Evolutionary conservation across 2,797 vertebrate species (phyloP).

Genomic region (Macropodus opercularis): DNA sequence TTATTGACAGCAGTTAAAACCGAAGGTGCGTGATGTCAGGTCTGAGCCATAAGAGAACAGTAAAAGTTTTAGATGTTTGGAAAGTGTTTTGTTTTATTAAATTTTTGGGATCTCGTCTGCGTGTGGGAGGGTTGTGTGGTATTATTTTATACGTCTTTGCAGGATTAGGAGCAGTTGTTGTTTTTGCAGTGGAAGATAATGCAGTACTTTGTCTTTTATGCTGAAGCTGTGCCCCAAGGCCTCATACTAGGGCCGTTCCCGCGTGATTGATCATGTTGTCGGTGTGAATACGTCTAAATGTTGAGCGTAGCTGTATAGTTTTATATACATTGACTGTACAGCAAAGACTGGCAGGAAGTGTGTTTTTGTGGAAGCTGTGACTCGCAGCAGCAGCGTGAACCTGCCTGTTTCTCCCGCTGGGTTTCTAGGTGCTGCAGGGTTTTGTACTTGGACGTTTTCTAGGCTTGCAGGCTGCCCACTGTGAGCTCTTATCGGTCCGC

Average conservation of each 20-base stretch:
- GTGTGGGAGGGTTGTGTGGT: conserved; percentile 10
- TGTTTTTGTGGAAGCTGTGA: no score
- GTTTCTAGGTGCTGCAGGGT: not conserved
- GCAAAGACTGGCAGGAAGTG: not conserved
- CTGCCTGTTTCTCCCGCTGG: not conserved
- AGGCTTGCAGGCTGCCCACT: conserved; percentile 4
- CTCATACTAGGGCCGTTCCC: no score
- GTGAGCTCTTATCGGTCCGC: conserved; percentile 32
- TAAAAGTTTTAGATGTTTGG: not conserved
- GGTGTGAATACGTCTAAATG: no score
- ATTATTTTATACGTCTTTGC: conserved; percentile 9
- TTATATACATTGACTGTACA: not conserved
- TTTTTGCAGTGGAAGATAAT: not conserved
- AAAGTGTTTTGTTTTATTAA: conserved; percentile 1
- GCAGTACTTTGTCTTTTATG: not conserved
- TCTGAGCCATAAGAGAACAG: conserved; percentile 14
- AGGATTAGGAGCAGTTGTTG: not conserved
- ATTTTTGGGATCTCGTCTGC: not conserved
- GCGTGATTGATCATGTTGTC: no score
- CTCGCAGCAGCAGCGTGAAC: no score
- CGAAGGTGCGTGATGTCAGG: conserved; percentile 13
- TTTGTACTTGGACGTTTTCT: conserved; percentile 2
- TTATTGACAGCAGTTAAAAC: conserved; percentile 33
- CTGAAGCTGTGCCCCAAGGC: not conserved
- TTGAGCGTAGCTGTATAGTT: no score